Evolutionary conservation across 2,888 invertebrate species (phyloP).

Genomic region (Hirtodrosophila cameraria): DNA sequence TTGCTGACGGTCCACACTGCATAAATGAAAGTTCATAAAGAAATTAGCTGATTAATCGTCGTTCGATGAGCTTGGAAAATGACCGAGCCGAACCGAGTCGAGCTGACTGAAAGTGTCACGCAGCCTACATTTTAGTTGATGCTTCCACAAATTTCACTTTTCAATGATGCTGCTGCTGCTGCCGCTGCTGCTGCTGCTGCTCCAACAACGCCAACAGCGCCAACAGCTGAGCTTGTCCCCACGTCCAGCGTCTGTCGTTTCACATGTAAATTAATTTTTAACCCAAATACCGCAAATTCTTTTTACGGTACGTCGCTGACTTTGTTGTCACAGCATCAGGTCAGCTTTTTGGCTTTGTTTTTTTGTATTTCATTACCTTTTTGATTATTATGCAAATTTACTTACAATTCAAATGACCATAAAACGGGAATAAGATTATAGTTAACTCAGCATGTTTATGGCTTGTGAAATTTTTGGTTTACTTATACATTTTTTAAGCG

Average conservation of each 20-base stretch:
- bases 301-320: conserved; percentile 56
- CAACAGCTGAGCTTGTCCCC: conserved; percentile 35
- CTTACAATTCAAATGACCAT: conserved; percentile 63
- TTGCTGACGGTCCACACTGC: conserved; percentile 43
- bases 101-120: conserved; percentile 77
- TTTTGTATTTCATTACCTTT: conserved; percentile 25
- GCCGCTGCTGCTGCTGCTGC: conserved; percentile 18
- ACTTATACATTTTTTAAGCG: conserved; percentile 29
- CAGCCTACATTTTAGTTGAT: conserved; percentile 71
- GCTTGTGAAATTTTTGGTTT: conserved; percentile 66
- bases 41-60: conserved; percentile 79
- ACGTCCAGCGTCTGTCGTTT: conserved; percentile 51
- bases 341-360: conserved; percentile 23
- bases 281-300: conserved; percentile 82
- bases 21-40: conserved; percentile 81
- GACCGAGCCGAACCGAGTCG: conserved; percentile 44
- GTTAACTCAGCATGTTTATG: conserved; percentile 56
- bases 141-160: conserved; percentile 74
- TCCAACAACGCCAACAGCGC: conserved; percentile 24
- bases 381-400: conserved; percentile 72
- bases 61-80: conserved; percentile 80
- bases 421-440: conserved; percentile 54
- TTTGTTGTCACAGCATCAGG: conserved; percentile 45
- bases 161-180: conserved; percentile 68
- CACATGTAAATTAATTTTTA: conserved; percentile 81